phyloP scores from a whole-genome alignment of 2,797 vertebrate genomes.

The Pitangus sulphuratus region DNA sequence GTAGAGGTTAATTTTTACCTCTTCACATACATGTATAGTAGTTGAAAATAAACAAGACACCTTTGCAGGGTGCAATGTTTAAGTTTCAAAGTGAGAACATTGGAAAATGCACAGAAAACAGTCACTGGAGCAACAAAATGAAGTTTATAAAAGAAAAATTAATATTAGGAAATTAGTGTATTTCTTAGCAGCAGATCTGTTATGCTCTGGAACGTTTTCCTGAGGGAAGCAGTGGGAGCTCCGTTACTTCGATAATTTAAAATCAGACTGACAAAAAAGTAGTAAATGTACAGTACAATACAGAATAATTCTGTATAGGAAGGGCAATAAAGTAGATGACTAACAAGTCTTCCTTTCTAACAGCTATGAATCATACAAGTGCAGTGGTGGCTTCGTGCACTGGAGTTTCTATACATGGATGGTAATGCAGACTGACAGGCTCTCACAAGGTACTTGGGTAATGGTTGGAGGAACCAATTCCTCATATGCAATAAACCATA shows the following conservation, averaged over 20 bases:
- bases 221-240: background rate
- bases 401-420: background rate
- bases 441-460: background rate
- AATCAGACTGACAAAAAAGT: slow-evolving; percentile 31
- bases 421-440: background rate
- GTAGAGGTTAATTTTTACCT: background rate
- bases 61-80: background rate
- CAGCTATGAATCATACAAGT: slow-evolving; percentile 25
- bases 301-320: slow-evolving; percentile 25
- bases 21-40: background rate
- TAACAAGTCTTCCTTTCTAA: slow-evolving; percentile 24
- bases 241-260: slow-evolving; percentile 18
- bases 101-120: background rate
- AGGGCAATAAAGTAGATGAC: slow-evolving; percentile 28
- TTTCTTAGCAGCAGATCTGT: slow-evolving; percentile 6
- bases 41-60: background rate
- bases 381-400: background rate
- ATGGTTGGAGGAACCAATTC: background rate
- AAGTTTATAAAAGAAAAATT: slow-evolving; percentile 21
- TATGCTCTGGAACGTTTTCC: slow-evolving; percentile 7
- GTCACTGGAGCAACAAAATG: background rate
- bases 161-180: background rate
- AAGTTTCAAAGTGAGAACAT: background rate
- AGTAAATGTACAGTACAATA: slow-evolving; percentile 12
- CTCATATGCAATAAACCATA: background rate